Conservation (phyloP, 2,113 vertebrate genomes). For the Craseonycteris thonglongyai region DNA sequence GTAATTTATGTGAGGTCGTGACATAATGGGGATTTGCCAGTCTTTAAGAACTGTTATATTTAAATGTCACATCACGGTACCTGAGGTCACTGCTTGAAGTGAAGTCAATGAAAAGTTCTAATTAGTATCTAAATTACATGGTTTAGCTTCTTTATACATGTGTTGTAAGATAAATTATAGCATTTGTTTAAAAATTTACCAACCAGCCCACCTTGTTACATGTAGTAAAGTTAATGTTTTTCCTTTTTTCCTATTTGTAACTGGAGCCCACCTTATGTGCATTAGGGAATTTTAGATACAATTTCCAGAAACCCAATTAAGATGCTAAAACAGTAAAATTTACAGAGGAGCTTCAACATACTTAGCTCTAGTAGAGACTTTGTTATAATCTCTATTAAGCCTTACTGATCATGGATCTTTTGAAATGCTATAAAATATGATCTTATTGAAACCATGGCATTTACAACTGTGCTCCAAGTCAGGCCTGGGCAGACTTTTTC, state of each 20-base stretch:
- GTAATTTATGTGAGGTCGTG: neutral
- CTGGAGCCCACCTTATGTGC: neutral
- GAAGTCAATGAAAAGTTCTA: slow-evolving; percentile 28
- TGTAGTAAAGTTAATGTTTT: neutral
- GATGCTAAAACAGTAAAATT: slow-evolving; percentile 28
- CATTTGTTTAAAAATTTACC: slow-evolving; percentile 12
- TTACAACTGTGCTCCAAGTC: neutral
- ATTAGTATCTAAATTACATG: neutral
- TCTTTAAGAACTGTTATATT: neutral
- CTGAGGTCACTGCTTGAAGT: slow-evolving; percentile 3
- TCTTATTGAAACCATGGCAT: neutral
- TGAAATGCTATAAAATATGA: neutral
- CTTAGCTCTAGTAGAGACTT: neutral
- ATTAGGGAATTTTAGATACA: neutral
- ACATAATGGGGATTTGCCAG: neutral
- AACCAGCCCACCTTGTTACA: neutral
- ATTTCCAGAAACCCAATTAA: slow-evolving; percentile 27
- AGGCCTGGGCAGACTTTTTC: no score
- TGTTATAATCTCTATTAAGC: neutral
- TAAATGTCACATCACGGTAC: neutral
- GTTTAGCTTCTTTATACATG: neutral
- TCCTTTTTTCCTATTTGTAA: neutral
- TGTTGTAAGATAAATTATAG: neutral
- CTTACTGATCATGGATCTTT: neutral
- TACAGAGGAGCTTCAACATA: slow-evolving; percentile 25